A percentile compares a stretch with the other conserved stretches of the same genome.
phyloP scores from a whole-genome alignment of 2,888 invertebrate species.

The Heliconius sara region DNA sequence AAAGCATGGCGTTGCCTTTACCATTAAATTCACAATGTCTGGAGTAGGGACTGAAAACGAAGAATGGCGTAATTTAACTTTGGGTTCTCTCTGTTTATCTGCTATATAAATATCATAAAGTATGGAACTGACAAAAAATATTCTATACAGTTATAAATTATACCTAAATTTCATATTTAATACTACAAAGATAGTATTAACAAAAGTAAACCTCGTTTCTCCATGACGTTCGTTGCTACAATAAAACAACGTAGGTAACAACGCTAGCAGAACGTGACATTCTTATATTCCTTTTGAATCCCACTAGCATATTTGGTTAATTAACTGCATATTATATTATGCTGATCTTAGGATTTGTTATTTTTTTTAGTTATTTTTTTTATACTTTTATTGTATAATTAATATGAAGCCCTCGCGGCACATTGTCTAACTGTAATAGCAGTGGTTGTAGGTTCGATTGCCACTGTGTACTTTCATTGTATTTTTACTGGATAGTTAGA shows the following conservation, averaged over 20 bases:
- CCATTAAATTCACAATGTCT: not conserved
- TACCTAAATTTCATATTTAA: not conserved
- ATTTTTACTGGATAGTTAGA: too few relatives aligned
- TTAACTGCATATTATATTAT: constrained; percentile 9
- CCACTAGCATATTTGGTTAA: constrained; percentile 19
- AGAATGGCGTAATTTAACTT: not conserved
- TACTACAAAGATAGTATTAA: not conserved
- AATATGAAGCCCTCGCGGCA: not conserved
- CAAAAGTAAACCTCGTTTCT: not conserved
- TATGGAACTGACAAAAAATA: not conserved
- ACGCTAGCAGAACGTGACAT: not conserved
- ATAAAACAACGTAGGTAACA: constrained; percentile 10
- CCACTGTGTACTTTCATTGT: not conserved
- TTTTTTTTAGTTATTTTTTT: not conserved
- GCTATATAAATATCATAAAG: not conserved
- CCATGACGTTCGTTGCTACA: not conserved
- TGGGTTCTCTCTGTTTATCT: not conserved
- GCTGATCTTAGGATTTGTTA: not conserved
- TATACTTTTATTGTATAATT: not conserved
- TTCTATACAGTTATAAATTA: not conserved
- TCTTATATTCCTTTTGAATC: constrained; percentile 9
- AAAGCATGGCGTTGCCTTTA: not conserved
- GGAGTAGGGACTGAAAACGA: not conserved
- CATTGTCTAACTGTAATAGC: too few relatives aligned
- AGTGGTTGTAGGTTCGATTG: not conserved